Percentiles rank a stretch among this genome's conserved stretches.
Evolutionary conservation across 1,140 invertebrate species (phyloP).

Genomic region (Varroa destructor): DNA sequence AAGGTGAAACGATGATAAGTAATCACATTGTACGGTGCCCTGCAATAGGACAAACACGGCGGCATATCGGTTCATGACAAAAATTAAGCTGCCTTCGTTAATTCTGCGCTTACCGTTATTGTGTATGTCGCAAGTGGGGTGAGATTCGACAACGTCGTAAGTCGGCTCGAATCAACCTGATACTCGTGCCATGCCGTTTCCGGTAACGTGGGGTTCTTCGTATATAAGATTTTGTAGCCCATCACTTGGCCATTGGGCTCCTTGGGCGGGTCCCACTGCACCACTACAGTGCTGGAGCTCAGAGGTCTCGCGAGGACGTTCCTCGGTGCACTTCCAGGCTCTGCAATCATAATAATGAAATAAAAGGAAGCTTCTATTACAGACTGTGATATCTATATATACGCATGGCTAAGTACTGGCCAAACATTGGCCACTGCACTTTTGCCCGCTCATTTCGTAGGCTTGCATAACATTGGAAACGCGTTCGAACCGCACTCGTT

Average conservation of each 20-base stretch:
- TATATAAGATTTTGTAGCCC: constrained; percentile 95
- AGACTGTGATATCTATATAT: constrained; percentile 32
- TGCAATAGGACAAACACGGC: no score
- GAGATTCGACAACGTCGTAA: constrained; percentile 81
- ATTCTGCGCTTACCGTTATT: constrained; percentile 48
- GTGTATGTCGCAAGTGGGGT: constrained; percentile 77
- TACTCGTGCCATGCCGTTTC: constrained; percentile 80
- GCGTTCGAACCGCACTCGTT: no score
- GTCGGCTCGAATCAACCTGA: constrained; percentile 76
- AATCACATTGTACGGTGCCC: no score
- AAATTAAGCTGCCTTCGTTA: no score
- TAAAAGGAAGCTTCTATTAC: constrained; percentile 64
- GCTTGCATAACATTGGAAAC: neutral
- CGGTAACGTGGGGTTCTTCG: constrained; percentile 65
- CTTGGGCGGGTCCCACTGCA: constrained; percentile 93
- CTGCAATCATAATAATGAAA: constrained; percentile 70
- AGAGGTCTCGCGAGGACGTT: constrained; percentile 82
- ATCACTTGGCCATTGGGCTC: constrained; percentile 91
- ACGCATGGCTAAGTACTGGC: neutral
- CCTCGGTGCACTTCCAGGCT: constrained; percentile 80
- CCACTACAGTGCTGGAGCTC: constrained; percentile 83
- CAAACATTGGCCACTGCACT: neutral
- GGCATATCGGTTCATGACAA: no score
- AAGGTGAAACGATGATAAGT: no score
- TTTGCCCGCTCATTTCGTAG: neutral